Evolutionary conservation across 2,888 invertebrate species (phyloP), one percentile per base, ranked within the genome.

Genomic region (Amphipoea oculea): DNA sequence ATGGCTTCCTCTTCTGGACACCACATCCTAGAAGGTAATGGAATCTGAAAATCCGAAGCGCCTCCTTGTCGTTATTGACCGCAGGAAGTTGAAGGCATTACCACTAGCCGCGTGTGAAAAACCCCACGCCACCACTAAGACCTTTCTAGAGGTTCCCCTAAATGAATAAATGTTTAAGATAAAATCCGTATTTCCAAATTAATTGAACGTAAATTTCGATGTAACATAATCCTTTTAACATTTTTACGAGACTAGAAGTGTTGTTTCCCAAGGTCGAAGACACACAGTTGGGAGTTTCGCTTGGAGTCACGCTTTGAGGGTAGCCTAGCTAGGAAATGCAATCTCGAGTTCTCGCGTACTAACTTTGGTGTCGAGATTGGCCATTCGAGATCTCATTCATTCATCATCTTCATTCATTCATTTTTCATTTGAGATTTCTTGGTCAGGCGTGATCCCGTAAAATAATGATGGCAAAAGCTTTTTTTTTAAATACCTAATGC

Each of bases 141-240:
- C 29, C 29, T 57, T 40, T 36, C 6, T 29, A 40, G 40, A 51
- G 17, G 17, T 29, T 29, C 17, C 23, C 1, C 2, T 51, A 60
- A 77, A 77, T 62, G 36, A 23, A 63, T 45, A 40, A 54, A 70
- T 36, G 6, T 63, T 51, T 17, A 23, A 17, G 17, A 65, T 65
- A 74, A 48, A 72, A 60, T 40, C 40, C 36, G 40, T 20, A 29
- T 51, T 42, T 54, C 14, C 6, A 72, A 51, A 73, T 69, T 72
- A 83, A 79, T 75, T 79, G 68, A 73, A 79, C 75, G 29, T 82
- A 73, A 78, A 83, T 57, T 78, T 48, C 36, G 14, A 78, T 68
- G 68, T 75, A 79, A 79, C 79, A 17, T 70, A 76, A 83, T 83
- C 72, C 79, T 83, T 83, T 73, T 4, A 73, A 79, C 62, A 54